Evolutionary conservation across 2,888 invertebrate genomes (phyloP), one percentile per base, ranked within the genome.

Genomic region (Caenorhabditis doughertyi): DNA sequence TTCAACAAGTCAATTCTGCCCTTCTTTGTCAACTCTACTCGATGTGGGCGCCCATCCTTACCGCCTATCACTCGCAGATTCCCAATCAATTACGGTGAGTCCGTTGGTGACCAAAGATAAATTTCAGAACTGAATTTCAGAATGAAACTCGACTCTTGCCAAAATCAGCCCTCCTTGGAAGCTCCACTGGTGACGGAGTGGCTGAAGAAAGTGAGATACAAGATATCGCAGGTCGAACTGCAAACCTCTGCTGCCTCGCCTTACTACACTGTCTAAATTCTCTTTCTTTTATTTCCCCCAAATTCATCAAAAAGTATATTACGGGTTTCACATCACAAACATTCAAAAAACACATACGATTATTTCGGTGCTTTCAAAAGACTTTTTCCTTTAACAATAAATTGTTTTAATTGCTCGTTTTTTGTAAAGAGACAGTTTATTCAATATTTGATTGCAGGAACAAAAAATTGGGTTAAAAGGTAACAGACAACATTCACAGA

Each of bases 171-270:
- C 29, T 95, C 95, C 7, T 68, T 89, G 27, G 86, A 88, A 53
- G 82, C 89, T 0, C 87, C 88, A n/a, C 82, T 86, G 18, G 85
- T 92, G 21, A 70, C 80, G 7, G 88, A 89, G 44, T 97, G 97
- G 95, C 94, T 99, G 73, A 96, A 97, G 92, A 94, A 97, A 64
- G 94, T 98, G 82, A 96, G 98, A 92, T 97, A 98, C 92, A 98
- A 98, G 94, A 97, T 99, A 95, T 97, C 97, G 5, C 98, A 98
- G 93, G 95, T 97, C 71, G 98, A 99, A 93, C 93, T 96, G 85
- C 96, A 97, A 92, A 96, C 96, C 1, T 96, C 96, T 0, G 95
- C 95, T 67, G 96, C 95, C n/a, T 96, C 96, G 8, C 96, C 96
- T 92, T 96, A 96, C 93, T 96, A 95, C 81, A 91, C 88, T 84